phyloP scores from a whole-genome alignment of 2,888 invertebrate species.

The Ypsolopha sequella region DNA sequence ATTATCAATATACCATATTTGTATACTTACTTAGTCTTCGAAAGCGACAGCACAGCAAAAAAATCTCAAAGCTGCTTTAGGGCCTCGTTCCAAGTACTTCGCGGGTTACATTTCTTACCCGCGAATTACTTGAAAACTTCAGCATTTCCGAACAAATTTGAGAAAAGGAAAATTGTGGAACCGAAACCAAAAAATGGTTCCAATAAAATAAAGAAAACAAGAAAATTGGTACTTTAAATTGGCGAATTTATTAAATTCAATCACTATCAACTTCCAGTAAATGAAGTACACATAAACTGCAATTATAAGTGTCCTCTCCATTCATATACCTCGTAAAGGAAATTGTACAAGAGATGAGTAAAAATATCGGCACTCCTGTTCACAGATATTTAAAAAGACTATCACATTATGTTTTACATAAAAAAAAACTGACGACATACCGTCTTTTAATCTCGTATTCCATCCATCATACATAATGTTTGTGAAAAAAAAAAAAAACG shows the following conservation, averaged over 20 bases:
- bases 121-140: too few species aligned
- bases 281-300: conserved; percentile 54
- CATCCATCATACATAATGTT: not conserved
- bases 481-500: not conserved
- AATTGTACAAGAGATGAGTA: conserved; percentile 31
- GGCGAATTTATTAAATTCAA: conserved; percentile 70
- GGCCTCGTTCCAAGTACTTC: too few species aligned
- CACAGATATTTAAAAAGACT: conserved; percentile 23
- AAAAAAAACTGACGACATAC: not conserved
- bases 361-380: conserved; percentile 33
- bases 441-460: not conserved
- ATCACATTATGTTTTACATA: conserved; percentile 30
- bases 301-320: conserved; percentile 26
- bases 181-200: too few species aligned
- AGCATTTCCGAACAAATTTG: too few species aligned
- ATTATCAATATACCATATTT: too few species aligned
- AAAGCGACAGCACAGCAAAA: too few species aligned
- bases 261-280: conserved; percentile 61
- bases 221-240: conserved; percentile 26
- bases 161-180: too few species aligned
- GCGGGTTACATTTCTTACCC: too few species aligned
- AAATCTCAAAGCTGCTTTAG: too few species aligned
- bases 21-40: too few species aligned
- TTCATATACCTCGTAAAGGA: conserved; percentile 38
- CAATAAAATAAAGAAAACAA: conserved; percentile 43